Percentiles rank a stretch among this genome's conserved stretches.
Conservation (phyloP, 2,797 vertebrate species). For the Megaceryle alcyon region DNA sequence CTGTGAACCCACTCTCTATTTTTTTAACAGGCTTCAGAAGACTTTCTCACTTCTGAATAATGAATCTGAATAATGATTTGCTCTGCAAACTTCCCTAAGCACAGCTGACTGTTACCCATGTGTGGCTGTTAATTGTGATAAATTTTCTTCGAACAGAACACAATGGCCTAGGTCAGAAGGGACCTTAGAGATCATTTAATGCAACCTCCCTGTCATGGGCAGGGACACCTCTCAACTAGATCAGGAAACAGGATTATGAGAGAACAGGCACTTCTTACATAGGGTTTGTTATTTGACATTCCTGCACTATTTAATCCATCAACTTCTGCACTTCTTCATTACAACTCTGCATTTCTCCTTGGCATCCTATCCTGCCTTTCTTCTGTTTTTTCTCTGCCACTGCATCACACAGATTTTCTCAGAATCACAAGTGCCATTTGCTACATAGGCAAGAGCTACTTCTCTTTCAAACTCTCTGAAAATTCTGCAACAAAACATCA, state of each 20-base stretch:
- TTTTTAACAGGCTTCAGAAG: not conserved
- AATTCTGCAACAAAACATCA: not conserved
- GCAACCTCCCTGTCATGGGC: no score
- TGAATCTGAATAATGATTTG: not conserved
- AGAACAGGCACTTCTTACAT: not conserved
- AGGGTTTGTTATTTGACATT: not conserved
- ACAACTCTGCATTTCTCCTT: not conserved
- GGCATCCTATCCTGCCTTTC: not conserved
- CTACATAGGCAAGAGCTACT: not conserved
- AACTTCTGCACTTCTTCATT: not conserved
- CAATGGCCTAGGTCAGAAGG: no score
- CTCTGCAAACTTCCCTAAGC: not conserved
- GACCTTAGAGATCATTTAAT: no score
- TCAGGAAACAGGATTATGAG: not conserved
- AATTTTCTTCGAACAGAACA: not conserved
- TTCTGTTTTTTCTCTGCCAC: not conserved
- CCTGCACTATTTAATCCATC: not conserved
- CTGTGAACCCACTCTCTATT: not conserved
- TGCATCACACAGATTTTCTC: not conserved
- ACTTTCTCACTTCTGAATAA: not conserved
- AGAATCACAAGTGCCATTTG: not conserved
- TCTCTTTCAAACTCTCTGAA: not conserved
- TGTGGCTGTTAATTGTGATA: not conserved
- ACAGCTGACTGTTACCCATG: not conserved
- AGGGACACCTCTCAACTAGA: no score